Percentiles rank a stretch among this genome's conserved stretches.
Evolutionary conservation across 92 coral and sea anemone species (phyloP).

Genomic region (Palythoa heliodiscus): DNA sequence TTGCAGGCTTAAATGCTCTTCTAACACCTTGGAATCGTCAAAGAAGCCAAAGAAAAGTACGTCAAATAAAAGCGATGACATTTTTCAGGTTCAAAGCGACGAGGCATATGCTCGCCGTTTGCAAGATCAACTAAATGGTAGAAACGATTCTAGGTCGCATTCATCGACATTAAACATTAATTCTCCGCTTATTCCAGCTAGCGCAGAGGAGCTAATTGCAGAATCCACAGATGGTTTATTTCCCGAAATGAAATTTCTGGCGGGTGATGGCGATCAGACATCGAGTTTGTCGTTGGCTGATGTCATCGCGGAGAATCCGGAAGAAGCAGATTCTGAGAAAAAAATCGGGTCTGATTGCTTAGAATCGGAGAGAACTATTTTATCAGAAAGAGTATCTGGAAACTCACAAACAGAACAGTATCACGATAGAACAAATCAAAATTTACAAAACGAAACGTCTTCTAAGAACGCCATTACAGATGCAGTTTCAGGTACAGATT

Average conservation of each 20-base stretch:
- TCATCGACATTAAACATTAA: slow-evolving; percentile 15
- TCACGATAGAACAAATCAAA: background rate
- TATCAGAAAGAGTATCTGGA: slow-evolving; percentile 5
- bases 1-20: slow-evolving; percentile 79
- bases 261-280: slow-evolving; percentile 10
- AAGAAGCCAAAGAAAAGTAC: slow-evolving; percentile 52
- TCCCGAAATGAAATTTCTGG: slow-evolving; percentile 13
- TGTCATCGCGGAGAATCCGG: slow-evolving; percentile 5
- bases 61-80: slow-evolving; percentile 56
- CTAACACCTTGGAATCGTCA: slow-evolving; percentile 65
- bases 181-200: background rate
- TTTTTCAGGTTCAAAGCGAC: slow-evolving; percentile 83
- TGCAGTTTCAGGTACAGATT: slow-evolving; percentile 3
- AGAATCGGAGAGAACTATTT: slow-evolving; percentile 9
- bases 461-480: background rate
- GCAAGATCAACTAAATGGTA: slow-evolving; percentile 63
- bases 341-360: background rate
- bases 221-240: slow-evolving; percentile 5
- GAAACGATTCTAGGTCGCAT: slow-evolving; percentile 6
- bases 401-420: background rate
- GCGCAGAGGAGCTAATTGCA: background rate
- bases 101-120: slow-evolving; percentile 75
- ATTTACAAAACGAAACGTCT: background rate
- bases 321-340: background rate
- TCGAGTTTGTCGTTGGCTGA: background rate